Conservation (phyloP, 1,140 invertebrate genomes). For the Mylabris phalerata region DNA sequence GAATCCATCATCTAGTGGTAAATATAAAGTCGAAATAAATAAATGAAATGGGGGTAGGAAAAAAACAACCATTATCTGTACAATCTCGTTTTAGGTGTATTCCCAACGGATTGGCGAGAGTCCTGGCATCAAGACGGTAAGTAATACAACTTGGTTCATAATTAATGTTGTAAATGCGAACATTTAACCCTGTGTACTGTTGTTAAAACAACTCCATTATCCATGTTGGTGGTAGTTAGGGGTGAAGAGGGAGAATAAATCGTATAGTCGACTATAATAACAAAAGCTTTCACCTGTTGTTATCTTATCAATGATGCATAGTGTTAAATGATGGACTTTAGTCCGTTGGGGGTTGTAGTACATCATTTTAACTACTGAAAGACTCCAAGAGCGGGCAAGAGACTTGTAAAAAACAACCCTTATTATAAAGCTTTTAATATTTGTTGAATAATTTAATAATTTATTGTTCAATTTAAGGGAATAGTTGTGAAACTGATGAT, state of each 20-base stretch:
- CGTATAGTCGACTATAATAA: constrained; percentile 2
- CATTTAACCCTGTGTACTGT: constrained; percentile 32
- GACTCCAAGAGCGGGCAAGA: not conserved
- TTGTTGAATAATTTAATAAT: not conserved
- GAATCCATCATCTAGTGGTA: constrained; percentile 21
- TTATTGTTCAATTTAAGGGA: constrained; percentile 30
- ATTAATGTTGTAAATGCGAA: constrained; percentile 38
- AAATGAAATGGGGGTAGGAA: not conserved
- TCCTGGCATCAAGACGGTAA: constrained; percentile 43
- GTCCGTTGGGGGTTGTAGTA: constrained; percentile 20
- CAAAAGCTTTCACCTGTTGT: constrained; percentile 26
- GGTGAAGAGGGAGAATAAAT: constrained; percentile 9
- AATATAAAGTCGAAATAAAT: constrained; percentile 2
- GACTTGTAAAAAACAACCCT: not conserved
- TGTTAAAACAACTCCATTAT: not conserved
- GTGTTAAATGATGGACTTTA: constrained; percentile 30
- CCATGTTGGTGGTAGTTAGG: not conserved
- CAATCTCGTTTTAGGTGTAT: constrained; percentile 31
- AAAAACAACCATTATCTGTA: not conserved
- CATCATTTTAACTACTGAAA: not conserved
- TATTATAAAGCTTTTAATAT: not conserved
- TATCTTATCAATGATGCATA: constrained; percentile 28
- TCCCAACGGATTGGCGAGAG: constrained; percentile 40
- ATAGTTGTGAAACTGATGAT: constrained; percentile 39
- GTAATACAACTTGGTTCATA: constrained; percentile 35